Conservation (phyloP, 2,113 vertebrate genomes). For the Ctenomys sociabilis region DNA sequence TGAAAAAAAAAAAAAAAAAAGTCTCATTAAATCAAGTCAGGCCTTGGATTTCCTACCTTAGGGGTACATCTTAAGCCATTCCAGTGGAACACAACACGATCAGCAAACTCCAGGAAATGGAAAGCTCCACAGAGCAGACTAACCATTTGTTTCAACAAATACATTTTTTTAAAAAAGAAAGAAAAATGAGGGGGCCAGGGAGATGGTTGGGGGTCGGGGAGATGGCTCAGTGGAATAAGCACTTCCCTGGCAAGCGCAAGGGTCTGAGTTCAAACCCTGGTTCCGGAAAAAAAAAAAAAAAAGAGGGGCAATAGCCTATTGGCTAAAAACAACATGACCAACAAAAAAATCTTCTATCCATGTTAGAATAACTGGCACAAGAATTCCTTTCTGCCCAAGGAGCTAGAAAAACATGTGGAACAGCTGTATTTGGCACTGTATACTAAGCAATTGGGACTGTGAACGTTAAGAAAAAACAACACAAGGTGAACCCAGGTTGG, state of each 20-base stretch:
- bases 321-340: background rate
- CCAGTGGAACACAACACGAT: background rate
- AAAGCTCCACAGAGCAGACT: background rate
- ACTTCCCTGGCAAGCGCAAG: too few relatives aligned
- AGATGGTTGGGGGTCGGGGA: too few relatives aligned
- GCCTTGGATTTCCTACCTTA: background rate
- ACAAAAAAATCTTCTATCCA: background rate
- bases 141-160: too few relatives aligned
- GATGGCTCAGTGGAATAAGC: too few relatives aligned
- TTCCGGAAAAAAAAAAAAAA: background rate
- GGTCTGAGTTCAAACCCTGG: too few relatives aligned
- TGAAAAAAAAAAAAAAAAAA: too few relatives aligned
- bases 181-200: too few relatives aligned
- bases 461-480: background rate
- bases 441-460: background rate
- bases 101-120: background rate
- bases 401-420: conserved; percentile 15
- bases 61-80: background rate
- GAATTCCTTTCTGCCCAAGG: conserved; percentile 5
- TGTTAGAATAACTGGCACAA: background rate
- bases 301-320: background rate
- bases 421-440: background rate
- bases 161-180: conserved; percentile 33
- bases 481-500: background rate
- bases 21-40: background rate